Conservation (phyloP, 2,797 vertebrate species). For the Sandelia bainsii region DNA sequence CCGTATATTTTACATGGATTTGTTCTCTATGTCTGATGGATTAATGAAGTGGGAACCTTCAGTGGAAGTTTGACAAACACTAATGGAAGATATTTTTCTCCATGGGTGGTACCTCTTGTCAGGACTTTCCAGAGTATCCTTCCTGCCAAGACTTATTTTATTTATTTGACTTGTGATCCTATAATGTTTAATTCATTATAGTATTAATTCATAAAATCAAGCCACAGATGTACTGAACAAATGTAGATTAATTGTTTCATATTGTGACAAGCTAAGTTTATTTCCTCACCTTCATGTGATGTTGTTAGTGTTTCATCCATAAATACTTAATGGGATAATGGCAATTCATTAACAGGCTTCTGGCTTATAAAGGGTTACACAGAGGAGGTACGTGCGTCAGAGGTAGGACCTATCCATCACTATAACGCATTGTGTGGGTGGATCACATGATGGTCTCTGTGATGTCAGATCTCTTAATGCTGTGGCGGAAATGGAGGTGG, state of each 20-base stretch:
- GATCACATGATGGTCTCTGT: conserved; percentile 71
- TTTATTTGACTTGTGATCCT: not conserved
- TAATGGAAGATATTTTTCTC: not conserved
- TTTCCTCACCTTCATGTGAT: not conserved
- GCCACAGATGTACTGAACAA: not conserved
- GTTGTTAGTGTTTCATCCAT: not conserved
- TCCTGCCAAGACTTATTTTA: not conserved
- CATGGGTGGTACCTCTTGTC: not conserved
- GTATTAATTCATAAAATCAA: not conserved
- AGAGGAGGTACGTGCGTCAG: conserved; percentile 74
- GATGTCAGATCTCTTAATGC: conserved; percentile 70
- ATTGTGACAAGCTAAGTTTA: not conserved
- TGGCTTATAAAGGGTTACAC: conserved; percentile 66
- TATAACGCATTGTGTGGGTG: conserved; percentile 69
- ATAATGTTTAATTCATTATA: not conserved
- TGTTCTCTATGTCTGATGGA: not conserved
- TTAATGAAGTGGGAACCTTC: not conserved
- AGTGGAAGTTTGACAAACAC: not conserved
- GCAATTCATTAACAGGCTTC: not conserved
- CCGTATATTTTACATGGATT: not conserved
- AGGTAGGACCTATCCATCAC: conserved; percentile 69
- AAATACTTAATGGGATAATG: not conserved
- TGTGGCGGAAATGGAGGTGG: conserved; percentile 67
- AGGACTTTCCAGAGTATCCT: not conserved
- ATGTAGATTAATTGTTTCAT: not conserved